These are phyloP conservation scores for Ceratina japonica DNA, from an alignment of 1,140 invertebrate species.

Conservation along the genomic window DNA sequence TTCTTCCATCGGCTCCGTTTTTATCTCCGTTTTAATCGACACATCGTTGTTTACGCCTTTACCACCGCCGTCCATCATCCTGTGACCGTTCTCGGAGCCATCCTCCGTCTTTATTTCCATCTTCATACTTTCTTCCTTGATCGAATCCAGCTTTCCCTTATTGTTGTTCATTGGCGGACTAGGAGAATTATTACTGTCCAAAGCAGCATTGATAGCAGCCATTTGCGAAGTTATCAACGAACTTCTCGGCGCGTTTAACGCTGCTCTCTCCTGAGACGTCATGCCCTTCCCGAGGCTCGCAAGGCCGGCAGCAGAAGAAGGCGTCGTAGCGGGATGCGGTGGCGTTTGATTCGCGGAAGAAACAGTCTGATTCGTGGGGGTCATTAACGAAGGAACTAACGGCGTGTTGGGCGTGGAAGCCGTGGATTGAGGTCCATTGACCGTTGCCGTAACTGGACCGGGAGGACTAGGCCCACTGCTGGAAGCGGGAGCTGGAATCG, in stretches of 20 bases:
- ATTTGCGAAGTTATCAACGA: slow-evolving; percentile 85
- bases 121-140: slow-evolving; percentile 85
- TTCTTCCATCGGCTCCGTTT: slow-evolving; percentile 82
- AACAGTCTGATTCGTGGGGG: slow-evolving; percentile 71
- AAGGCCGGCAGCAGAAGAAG: slow-evolving; percentile 73
- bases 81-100: slow-evolving; percentile 69
- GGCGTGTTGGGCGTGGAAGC: slow-evolving; percentile 76
- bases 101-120: slow-evolving; percentile 83
- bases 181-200: slow-evolving; percentile 85
- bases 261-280: slow-evolving; percentile 77
- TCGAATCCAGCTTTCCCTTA: slow-evolving; percentile 84
- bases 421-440: slow-evolving; percentile 74
- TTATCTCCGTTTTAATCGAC: slow-evolving; percentile 86
- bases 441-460: slow-evolving; percentile 66
- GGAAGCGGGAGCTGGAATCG: slow-evolving; percentile 71
- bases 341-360: slow-evolving; percentile 77
- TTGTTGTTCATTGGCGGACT: slow-evolving; percentile 81
- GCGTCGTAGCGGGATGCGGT: slow-evolving; percentile 75
- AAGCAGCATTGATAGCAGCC: slow-evolving; percentile 84
- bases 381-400: slow-evolving; percentile 76
- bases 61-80: slow-evolving; percentile 78
- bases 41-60: slow-evolving; percentile 84
- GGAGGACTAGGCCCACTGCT: slow-evolving; percentile 74
- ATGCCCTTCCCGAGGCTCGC: slow-evolving; percentile 78
- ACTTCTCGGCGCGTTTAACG: slow-evolving; percentile 77